Base-by-base conservation (phyloP, 2,888 invertebrate genomes). In the Drosophila nr. perissopoda region DNA sequence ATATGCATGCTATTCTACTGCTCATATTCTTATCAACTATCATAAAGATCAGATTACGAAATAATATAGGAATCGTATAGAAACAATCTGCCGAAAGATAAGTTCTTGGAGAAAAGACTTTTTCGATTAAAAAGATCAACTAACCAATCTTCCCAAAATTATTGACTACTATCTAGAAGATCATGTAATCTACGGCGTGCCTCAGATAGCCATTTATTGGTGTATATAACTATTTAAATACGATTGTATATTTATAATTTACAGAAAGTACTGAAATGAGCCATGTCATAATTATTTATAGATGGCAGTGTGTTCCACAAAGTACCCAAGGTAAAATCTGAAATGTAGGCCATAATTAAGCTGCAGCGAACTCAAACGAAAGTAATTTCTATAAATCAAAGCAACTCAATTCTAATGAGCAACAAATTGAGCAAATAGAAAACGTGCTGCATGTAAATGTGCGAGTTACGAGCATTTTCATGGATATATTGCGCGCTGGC, bases 371-470 rank as follows among this genome's bases (percentile, higher is more conserved):
- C 6, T 29, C 10, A 21, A 53, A 48, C 57, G 49, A 58, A 52
- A 45, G 29, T 53, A 25, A 53, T 59, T 57, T 57, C 33, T 18
- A 62, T 56, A 72, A 78, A 78, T 78, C 78, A 78, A 68, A 63
- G 57, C 69, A 69, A 38, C 42, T 53, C 49, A 38, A 34, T 64
- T 58, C 58, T 57, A 68, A 53, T 60, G 52, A 68, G 52, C 33
- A 63, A 33, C 40, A 71, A 74, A 60, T 53, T 56, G 51, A 48
- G 58, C 59, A 67, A 62, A 65, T 71, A 33, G 60, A 42, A 64
- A 78, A 70, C 79, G 77, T 78, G 79, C 49, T 40, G 69, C 69
- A 76, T 68, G 65, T 64, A 51, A 72, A 72, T 76, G 54, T n/a
- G 0, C 8, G n/a, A n/a, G 40, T 40, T 60, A 13, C 27, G 38